Percentiles rank a stretch among this genome's conserved stretches.
These are phyloP conservation scores for Osedax fenrisi DNA, from an alignment of 2,888 invertebrate genomes.

Conservation along the genomic window DNA sequence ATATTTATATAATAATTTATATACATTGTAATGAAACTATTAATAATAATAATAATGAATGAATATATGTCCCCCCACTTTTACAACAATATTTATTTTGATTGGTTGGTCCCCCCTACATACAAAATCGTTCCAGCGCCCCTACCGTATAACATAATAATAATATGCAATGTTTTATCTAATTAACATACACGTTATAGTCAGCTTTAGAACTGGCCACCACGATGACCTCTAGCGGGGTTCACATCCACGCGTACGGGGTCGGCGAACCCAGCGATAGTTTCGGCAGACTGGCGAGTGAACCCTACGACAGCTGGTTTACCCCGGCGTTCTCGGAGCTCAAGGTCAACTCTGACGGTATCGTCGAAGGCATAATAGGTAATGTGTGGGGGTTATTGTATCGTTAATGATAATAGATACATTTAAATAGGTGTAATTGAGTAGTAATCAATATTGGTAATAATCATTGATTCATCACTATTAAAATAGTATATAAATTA, in stretches of 20 bases:
- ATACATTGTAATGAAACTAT: not conserved
- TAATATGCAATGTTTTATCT: too few species aligned
- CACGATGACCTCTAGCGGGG: not conserved
- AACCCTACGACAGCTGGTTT: not conserved
- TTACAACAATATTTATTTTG: not conserved
- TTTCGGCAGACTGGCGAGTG: not conserved
- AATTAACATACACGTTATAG: not conserved
- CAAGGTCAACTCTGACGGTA: not conserved
- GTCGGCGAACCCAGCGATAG: not conserved
- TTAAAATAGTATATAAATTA: too few species aligned
- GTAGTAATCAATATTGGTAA: too few species aligned
- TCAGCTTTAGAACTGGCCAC: not conserved
- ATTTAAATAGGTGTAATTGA: too few species aligned
- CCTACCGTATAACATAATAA: too few species aligned
- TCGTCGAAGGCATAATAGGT: not conserved
- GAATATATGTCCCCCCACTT: not conserved
- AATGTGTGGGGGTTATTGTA: too few species aligned
- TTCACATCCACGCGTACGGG: not conserved
- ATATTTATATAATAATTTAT: not conserved
- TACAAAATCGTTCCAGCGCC: too few species aligned
- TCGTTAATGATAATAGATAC: too few species aligned
- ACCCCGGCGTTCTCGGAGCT: not conserved
- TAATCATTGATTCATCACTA: too few species aligned
- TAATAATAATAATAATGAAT: not conserved
- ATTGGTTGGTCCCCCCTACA: too few species aligned